A percentile compares a stretch with the other conserved stretches of the same genome.
Evolutionary conservation across 2,113 vertebrate genomes (phyloP).

Genomic region (Notothenia rossii): DNA sequence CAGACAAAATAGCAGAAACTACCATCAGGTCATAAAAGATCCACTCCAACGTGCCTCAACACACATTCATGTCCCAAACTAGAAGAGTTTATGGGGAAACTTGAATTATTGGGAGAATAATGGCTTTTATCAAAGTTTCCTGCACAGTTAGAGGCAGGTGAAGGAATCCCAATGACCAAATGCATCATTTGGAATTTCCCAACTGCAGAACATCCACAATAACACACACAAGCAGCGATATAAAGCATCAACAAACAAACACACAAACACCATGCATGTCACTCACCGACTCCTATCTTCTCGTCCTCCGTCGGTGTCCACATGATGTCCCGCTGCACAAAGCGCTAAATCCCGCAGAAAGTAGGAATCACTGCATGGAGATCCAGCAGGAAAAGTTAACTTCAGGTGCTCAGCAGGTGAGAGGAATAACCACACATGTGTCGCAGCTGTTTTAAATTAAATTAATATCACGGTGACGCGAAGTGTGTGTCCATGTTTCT

Average conservation of each 20-base stretch:
- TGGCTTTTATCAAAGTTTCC: no score
- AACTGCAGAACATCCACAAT: no score
- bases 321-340: constrained; percentile 72
- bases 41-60: background rate
- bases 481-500: constrained; percentile 23
- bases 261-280: no score
- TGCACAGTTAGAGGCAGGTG: no score
- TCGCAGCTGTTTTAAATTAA: background rate
- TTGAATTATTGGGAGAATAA: background rate
- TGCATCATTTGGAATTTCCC: no score
- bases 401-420: background rate
- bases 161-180: no score
- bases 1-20: background rate
- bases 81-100: no score
- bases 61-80: background rate
- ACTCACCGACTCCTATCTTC: constrained; percentile 86
- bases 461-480: constrained; percentile 31
- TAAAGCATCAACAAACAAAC: no score
- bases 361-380: constrained; percentile 6
- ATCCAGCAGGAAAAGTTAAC: constrained; percentile 37
- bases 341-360: constrained; percentile 37
- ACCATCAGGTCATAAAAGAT: background rate
- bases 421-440: fast-evolving
- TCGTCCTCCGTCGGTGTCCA: constrained; percentile 86
- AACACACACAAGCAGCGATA: no score